These are phyloP conservation scores for Caenorhabditis sulstoni DNA, from an alignment of 2,888 invertebrate genomes.

Conservation along the genomic window DNA sequence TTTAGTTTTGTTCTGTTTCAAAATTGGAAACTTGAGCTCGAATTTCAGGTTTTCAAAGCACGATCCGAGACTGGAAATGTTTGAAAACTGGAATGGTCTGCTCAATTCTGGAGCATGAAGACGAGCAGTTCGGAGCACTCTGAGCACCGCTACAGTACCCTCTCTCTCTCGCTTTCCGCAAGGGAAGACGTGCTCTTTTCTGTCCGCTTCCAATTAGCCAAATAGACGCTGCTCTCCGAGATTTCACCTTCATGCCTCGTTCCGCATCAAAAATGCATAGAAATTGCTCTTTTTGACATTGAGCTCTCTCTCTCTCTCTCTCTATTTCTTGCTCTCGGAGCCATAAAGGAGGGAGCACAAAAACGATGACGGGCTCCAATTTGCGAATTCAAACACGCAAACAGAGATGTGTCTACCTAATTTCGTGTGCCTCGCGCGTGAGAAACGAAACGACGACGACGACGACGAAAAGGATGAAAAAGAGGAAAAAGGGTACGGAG, in stretches of 20 bases:
- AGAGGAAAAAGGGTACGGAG: slow-evolving; percentile 1
- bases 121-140: too few relatives aligned
- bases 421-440: slow-evolving; percentile 10
- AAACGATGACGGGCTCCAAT: not conserved
- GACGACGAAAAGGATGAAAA: not conserved
- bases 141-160: not conserved
- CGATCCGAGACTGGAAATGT: too few relatives aligned
- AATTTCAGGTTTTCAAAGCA: too few relatives aligned
- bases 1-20: too few relatives aligned
- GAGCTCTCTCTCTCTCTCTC: not conserved
- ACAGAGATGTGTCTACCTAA: slow-evolving; percentile 17
- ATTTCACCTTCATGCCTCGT: not conserved
- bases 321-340: not conserved
- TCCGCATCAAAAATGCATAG: slow-evolving; percentile 34
- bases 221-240: slow-evolving; percentile 5
- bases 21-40: too few relatives aligned
- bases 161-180: not conserved
- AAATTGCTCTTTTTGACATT: slow-evolving; percentile 46
- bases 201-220: not conserved
- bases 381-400: slow-evolving; percentile 19
- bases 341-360: not conserved
- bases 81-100: too few relatives aligned
- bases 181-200: not conserved
- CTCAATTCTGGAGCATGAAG: too few relatives aligned
- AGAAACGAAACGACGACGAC: slow-evolving; percentile 10